Base-by-base conservation (phyloP, 2,797 vertebrate genomes). In the Ispidina lecontei region DNA sequence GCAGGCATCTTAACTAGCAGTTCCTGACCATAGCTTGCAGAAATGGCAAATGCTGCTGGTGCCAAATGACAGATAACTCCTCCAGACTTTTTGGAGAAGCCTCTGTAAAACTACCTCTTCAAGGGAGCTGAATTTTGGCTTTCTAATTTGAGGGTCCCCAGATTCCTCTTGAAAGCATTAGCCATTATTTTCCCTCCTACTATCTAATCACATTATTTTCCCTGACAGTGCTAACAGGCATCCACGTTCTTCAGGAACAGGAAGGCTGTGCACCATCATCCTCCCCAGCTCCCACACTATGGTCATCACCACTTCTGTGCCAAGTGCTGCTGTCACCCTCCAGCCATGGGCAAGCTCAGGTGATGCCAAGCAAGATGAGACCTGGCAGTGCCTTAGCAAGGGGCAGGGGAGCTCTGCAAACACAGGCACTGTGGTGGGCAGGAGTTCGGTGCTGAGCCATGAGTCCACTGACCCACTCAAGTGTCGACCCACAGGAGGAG, bases 91-190 rank as follows among this genome's bases (percentile, higher is more conserved):
- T 88, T 83, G 87, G 89, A 94, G 91, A 65, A 94, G 79, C 51
- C 82, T 95, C 91, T 91, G 93, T 82, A 93, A 93, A 95, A 81
- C 67, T 73, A 79, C 43, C 60, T 89, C 81, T 83, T 82, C 33
- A 37, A 95, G 60, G 60, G 25, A 91, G 47, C 31, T 89, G 82
- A 78, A 3, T 89, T 74, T 79, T 90, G 91, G 91, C 73, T 96
- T 93, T 87, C 84, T 84, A 87, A 89, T 84, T 52, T 63, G 63
- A 91, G 65, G n/a, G 4, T 93, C 65, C 62, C 58, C 69, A 35
- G 65, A 76, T 85, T 64, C 59, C 69, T 87, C 78, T 72, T 95
- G 92, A 82, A 91, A 94, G 73, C 59, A 44, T 69, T 81, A 74
- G 33, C 89, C n/a, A 7, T 84, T 62, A 89, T 94, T 95, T 84